Base-by-base conservation (phyloP, 2,113 vertebrate species). In the Pangasianodon gigas region DNA sequence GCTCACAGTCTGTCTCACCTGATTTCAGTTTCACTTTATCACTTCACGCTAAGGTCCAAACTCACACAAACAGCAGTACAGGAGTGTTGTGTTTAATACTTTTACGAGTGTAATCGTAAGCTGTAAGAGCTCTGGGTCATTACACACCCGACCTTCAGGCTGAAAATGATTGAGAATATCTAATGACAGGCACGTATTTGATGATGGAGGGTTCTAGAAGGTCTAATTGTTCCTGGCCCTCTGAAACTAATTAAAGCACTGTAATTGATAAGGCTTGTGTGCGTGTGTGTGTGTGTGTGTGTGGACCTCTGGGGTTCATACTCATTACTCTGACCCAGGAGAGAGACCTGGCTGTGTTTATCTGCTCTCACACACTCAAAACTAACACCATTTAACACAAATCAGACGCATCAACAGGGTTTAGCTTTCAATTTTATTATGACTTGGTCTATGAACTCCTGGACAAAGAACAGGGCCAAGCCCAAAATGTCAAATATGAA, bases 161-260 rank as follows among this genome's bases (percentile, higher is more conserved):
- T 41, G 69, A 74, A 2, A 41, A 41, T 16, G n/a, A 41, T 37
- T 5, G 18, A 24, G 37, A 19, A 74, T 37, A 2, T 75, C 2
- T 44, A 51, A 81, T 67, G 58, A 88, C 19, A 48, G 24, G 8
- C 52, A n/a, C 2, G 16, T 16, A 56, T 87, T 51, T 46, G n/a
- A 51, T 58, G 18, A 71, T 69, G 24, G 14, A n/a, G 71, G 3
- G 52, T 84, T 86, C 65, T 60, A 65, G 67, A 58, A 82, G 87
- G 24, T 79, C 46, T 60, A 24, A 46, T 75, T 54, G 74, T 52
- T 74, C 41, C 37, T 62, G 67, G 85, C 92, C 94, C 93, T 84
- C 3, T 91, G 92, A 94, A 94, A 94, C 91, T 93, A 94, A 95
- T 94, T 94, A 94, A 75, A 18, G 29, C 2, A 4, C 84, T 19